Evolutionary conservation across 2,113 vertebrate species (phyloP), one percentile per base, ranked within the genome.

Genomic region (Aepyceros melampus): DNA sequence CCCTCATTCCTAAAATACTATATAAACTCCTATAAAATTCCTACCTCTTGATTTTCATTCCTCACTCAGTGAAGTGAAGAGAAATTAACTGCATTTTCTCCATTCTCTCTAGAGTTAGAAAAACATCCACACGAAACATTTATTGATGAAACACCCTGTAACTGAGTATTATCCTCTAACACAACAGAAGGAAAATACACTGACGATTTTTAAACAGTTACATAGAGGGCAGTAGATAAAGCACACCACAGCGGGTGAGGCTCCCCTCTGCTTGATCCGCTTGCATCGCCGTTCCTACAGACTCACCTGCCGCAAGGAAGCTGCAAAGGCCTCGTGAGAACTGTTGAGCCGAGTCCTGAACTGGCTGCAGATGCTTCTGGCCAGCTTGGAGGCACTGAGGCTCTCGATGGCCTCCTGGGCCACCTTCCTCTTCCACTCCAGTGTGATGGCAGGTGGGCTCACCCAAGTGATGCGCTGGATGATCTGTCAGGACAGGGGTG

Each of bases 341-440:
- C 99, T 99, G 98, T 99, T 99, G 21, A 99, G 99, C 19, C 99
- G 99, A 5, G 99, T 99, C 43, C 99, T 99, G 98, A 99, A 99
- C 93, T 99, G 99, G 97, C 99, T 99, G 97, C 99, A 99, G 97
- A 99, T 99, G 98, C 99, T 99, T 98, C 99, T 99, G 93, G 99
- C 99, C 97, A 99, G 98, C 95, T 99, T 99, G 96, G 99, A 99
- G 2, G 99, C 99, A 0, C 99, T 99, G 78, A 99, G 99, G 98
- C 99, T 99, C 98, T 99, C 99, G 0, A 99, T 99, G 82, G 99
- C 99, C 1, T 99, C 99, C 98, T 99, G 99, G 87, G 99, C 99
- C 88, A 99, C 99, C 97, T 99, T 99, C 91, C 99, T 99, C 98
- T 99, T 99, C 99, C 99, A 99, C 83, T 99, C 99, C 0, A 99